These are phyloP conservation scores for Phodopus roborovskii DNA, from an alignment of 2,113 vertebrate genomes.

Conservation along the genomic window DNA sequence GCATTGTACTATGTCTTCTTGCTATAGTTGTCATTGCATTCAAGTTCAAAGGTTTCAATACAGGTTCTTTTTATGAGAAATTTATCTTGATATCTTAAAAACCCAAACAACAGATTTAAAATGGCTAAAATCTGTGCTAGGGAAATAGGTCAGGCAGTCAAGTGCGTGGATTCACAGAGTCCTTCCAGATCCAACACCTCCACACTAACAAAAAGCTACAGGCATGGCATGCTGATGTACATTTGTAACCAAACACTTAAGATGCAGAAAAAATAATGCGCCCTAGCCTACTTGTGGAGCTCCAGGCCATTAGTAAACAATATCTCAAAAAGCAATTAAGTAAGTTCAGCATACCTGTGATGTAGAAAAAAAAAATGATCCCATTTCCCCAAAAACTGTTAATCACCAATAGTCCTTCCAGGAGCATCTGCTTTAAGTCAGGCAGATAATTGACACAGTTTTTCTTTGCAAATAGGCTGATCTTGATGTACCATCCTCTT, in stretches of 20 bases:
- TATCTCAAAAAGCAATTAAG: neutral
- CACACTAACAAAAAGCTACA: neutral
- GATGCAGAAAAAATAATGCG: neutral
- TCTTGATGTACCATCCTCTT: neutral
- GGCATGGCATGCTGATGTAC: neutral
- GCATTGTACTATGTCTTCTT: neutral
- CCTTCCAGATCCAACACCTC: fast-evolving
- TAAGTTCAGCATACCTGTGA: neutral
- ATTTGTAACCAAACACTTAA: neutral
- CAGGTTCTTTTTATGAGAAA: neutral
- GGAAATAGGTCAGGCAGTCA: neutral
- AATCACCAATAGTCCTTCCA: neutral
- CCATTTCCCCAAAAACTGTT: neutral
- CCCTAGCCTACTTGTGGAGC: neutral
- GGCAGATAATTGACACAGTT: neutral
- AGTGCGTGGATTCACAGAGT: neutral
- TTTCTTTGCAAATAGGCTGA: neutral
- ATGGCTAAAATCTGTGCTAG: neutral
- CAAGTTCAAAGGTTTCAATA: neutral
- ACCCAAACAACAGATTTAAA: neutral
- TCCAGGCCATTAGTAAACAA: neutral
- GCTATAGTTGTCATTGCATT: too few species aligned
- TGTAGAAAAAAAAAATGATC: neutral
- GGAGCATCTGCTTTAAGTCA: neutral
- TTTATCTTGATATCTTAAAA: neutral